phyloP scores from a whole-genome alignment of 1,140 invertebrate species.

The Listronotus bonariensis region DNA sequence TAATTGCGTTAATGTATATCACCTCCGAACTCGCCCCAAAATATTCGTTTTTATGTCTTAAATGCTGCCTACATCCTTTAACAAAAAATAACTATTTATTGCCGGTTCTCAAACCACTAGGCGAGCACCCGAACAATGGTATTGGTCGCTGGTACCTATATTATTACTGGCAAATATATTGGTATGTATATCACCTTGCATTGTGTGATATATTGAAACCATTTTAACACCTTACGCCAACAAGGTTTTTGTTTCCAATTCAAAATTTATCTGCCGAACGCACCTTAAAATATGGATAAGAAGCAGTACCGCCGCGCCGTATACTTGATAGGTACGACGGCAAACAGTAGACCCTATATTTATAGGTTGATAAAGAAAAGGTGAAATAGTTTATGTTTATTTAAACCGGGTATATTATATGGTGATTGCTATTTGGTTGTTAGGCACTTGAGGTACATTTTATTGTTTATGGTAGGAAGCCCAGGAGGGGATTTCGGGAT shows the following conservation, averaged over 20 bases:
- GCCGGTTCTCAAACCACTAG: too few relatives aligned
- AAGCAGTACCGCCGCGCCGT: slow-evolving; percentile 5
- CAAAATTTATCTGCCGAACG: slow-evolving; percentile 23
- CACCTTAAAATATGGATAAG: slow-evolving; percentile 29
- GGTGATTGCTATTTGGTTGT: too few relatives aligned
- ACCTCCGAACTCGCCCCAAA: too few relatives aligned
- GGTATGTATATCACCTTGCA: slow-evolving; percentile 17
- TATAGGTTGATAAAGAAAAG: slow-evolving; percentile 21
- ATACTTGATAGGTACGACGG: slow-evolving; percentile 5
- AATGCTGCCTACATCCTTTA: too few relatives aligned
- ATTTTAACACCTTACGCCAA: slow-evolving; percentile 32
- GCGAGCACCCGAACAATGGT: slow-evolving; percentile 1
- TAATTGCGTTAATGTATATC: too few relatives aligned
- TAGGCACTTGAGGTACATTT: too few relatives aligned
- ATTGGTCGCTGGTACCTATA: slow-evolving; percentile 14
- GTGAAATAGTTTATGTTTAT: slow-evolving; percentile 1
- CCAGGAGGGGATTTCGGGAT: too few relatives aligned
- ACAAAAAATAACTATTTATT: too few relatives aligned
- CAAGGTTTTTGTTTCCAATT: slow-evolving; percentile 25
- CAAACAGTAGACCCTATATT: slow-evolving; percentile 15
- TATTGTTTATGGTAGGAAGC: too few relatives aligned
- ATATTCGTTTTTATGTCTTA: too few relatives aligned
- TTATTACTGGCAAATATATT: slow-evolving; percentile 16
- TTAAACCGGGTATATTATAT: too few relatives aligned
- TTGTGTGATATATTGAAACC: slow-evolving; percentile 21